Base-by-base conservation (phyloP, 1,140 invertebrate genomes). In the Lethocerus indicus region DNA sequence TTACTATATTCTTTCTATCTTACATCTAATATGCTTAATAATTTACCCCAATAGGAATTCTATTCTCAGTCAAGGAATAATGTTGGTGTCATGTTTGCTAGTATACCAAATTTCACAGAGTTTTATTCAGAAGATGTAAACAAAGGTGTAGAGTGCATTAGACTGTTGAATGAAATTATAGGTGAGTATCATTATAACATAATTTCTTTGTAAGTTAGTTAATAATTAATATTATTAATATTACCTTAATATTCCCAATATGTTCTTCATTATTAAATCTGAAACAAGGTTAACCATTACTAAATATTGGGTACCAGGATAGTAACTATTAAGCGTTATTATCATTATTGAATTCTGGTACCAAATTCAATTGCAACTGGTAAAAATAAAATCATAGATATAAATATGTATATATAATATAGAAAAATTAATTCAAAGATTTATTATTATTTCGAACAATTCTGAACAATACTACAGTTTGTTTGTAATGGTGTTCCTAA, bases 91-190 rank as follows among this genome's bases (percentile, higher is more conserved):
- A 85, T 98, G 77, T 98, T 98, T 65, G 94, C 92, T 7, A 93
- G 89, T 35, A 95, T 98, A 53, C 90, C 94, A 2, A 98, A 98
- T 69, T 98, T 98, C 64, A 92, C 91, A 28, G 90, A 96, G 63
- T 98, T 98, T 65, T 98, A 97, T 72, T 94, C 90, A 1, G 92
- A 98, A 67, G 90, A 93, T 64, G 84, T 93, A 39, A 92, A 91
- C 65, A 89, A 92, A 62, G 95, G 94, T 36, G 81, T 97, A 61
- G 95, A 97, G 62, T 98, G 93, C 68, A 94, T 98, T 61, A 72
- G 93, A 50, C 74, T 98, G 27, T 73, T 98, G 18, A 98, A 98
- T 70, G 95, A 98, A 72, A 98, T 98, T 52, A 95, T 98, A 58
- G 88, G 83, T 86, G n/a, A n/a, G 69, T 67, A 57, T 61, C 66